Evolutionary conservation across 2,888 invertebrate species (phyloP).

Genomic region (Dasysyrphus tricinctus): DNA sequence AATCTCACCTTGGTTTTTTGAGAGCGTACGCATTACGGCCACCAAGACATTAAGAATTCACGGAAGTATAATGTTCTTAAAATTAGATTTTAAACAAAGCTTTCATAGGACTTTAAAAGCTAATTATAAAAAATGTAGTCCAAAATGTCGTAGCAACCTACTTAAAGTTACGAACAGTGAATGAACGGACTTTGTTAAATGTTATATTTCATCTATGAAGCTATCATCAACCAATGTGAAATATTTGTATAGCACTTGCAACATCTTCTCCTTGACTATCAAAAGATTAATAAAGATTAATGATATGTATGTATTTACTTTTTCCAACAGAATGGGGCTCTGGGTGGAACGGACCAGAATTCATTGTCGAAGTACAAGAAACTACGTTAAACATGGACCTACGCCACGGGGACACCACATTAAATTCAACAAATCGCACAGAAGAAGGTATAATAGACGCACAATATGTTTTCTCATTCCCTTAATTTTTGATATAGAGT

Average conservation of each 20-base stretch:
- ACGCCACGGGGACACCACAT: slow-evolving; percentile 77
- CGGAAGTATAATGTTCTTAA: no score
- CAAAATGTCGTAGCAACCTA: no score
- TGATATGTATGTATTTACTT: slow-evolving; percentile 26
- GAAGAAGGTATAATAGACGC: slow-evolving; percentile 67
- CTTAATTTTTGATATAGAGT: neutral
- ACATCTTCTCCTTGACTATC: neutral
- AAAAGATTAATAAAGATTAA: slow-evolving; percentile 1
- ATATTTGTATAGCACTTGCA: neutral
- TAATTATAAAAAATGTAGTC: no score
- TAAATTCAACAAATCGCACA: slow-evolving; percentile 73
- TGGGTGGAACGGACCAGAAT: slow-evolving; percentile 82
- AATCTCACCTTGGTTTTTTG: no score
- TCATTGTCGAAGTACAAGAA: slow-evolving; percentile 83
- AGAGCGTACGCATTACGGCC: no score
- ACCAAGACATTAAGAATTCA: no score
- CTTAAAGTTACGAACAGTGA: no score
- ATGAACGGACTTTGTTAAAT: no score
- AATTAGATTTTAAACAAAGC: no score
- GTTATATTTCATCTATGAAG: no score
- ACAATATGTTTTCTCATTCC: neutral
- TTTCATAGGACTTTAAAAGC: no score
- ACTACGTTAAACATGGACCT: slow-evolving; percentile 80
- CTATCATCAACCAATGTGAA: no score
- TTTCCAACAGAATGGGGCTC: slow-evolving; percentile 82